Evolutionary conservation across 2,113 vertebrate genomes (phyloP), one percentile per base, ranked within the genome.

Genomic region (Circaetus cinerascens): DNA sequence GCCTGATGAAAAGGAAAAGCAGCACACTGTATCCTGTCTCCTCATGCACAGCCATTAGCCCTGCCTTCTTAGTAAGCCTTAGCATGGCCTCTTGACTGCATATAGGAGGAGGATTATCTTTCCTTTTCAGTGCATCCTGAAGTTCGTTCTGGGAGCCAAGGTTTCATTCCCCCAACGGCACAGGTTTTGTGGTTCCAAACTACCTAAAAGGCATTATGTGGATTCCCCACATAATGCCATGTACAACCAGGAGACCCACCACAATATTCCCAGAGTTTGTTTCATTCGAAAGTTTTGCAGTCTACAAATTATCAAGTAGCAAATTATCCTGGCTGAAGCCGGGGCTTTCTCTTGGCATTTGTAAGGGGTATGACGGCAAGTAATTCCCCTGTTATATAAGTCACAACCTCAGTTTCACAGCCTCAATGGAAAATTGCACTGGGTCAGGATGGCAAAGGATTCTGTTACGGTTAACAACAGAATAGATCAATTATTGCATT

Each of bases 1-100:
- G 1, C 85, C 80, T 13, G 64, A 62, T 72, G 74, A 89, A 93
- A 95, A 93, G 96, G 96, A 97, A 93, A 96, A 98, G 86, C 95
- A 95, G 93, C 77, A 53, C 88, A 76, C 97, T 98, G 95, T 57
- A 77, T 82, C 96, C 93, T 78, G n/a, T 64, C 60, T 75, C 63
- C 79, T 94, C 88, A 34, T 13, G 48, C 87, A 80, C 46, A 88
- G 78, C 86, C 93, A 79, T 90, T 51, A 76, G 79, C 48, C 30
- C 71, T 83, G 67, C 55, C 67, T 83, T 92, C 86, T 76, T 27
- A 40, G 60, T 7, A n/a, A 73, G 73, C 48, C 77, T 72, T 27
- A 77, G 48, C 50, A 23, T 56, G 63, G 85, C 92, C 91, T 95
- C 63, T 88, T 79, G 89, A 63, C 59, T 90, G 84, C 74, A 78